Percentiles rank a stretch among this genome's conserved stretches.
phyloP scores from a whole-genome alignment of 2,888 invertebrate genomes.

The Leptinotarsa rubiginosa region DNA sequence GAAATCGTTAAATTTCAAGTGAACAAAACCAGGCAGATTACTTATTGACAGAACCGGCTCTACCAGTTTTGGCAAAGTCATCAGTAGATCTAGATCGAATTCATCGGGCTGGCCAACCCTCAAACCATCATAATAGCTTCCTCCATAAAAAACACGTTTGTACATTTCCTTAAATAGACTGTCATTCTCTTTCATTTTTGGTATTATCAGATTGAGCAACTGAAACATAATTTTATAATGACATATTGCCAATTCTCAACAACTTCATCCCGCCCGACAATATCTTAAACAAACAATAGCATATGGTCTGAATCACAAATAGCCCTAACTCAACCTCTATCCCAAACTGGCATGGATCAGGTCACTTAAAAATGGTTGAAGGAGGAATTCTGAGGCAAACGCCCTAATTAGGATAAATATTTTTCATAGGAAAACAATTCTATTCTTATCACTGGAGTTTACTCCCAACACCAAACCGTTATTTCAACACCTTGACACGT shows the following conservation, averaged over 20 bases:
- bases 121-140: conserved; percentile 73
- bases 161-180: conserved; percentile 59
- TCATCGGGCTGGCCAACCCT: conserved; percentile 72
- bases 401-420: too few species aligned
- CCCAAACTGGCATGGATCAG: too few species aligned
- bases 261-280: too few species aligned
- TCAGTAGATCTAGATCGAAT: conserved; percentile 72
- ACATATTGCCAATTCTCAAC: not conserved
- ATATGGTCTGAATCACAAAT: too few species aligned
- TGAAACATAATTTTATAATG: conserved; percentile 28
- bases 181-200: conserved; percentile 57
- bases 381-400: too few species aligned
- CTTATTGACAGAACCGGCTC: conserved; percentile 56
- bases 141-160: conserved; percentile 66
- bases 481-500: too few species aligned
- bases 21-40: conserved; percentile 67
- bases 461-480: too few species aligned
- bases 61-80: conserved; percentile 68
- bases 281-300: too few species aligned
- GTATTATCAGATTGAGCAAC: conserved; percentile 38
- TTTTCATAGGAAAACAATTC: too few species aligned
- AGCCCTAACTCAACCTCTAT: too few species aligned
- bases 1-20: conserved; percentile 61
- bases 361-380: too few species aligned
- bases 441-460: too few species aligned